These are phyloP conservation scores for Tupiocoris notatus DNA, from an alignment of 2,888 invertebrate genomes.

Conservation along the genomic window DNA sequence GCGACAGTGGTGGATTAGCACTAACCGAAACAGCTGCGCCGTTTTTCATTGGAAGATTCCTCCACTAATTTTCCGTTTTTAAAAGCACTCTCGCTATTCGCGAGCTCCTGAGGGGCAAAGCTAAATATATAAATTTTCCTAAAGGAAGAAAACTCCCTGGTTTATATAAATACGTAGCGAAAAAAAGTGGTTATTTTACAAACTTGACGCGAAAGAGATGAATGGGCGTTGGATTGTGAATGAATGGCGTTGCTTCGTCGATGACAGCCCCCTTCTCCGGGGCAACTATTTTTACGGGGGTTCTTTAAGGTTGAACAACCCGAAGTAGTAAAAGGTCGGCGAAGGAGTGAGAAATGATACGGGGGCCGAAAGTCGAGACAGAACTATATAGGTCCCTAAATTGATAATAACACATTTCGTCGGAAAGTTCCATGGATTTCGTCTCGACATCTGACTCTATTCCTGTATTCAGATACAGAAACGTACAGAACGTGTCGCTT, in stretches of 20 bases:
- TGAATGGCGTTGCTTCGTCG: slow-evolving; percentile 28
- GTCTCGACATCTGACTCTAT: slow-evolving; percentile 9
- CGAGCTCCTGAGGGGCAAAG: too few relatives aligned
- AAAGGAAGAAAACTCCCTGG: too few relatives aligned
- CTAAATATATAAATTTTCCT: too few relatives aligned
- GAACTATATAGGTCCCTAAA: slow-evolving; percentile 38
- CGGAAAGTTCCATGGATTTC: slow-evolving; percentile 32
- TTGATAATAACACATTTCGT: slow-evolving; percentile 34
- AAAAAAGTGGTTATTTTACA: slow-evolving; percentile 37
- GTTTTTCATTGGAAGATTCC: slow-evolving; percentile 31
- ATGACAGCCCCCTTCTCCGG: slow-evolving; percentile 36
- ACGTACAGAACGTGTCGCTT: too few relatives aligned
- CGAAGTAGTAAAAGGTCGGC: too few relatives aligned
- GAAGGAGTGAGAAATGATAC: too few relatives aligned
- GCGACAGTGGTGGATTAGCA: slow-evolving; percentile 30
- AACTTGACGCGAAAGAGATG: slow-evolving; percentile 35
- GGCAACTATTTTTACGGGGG: slow-evolving; percentile 37
- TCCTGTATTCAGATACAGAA: slow-evolving; percentile 26
- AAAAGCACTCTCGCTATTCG: too few relatives aligned
- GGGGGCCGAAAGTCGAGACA: slow-evolving; percentile 7
- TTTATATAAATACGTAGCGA: slow-evolving; percentile 27
- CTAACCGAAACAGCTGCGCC: slow-evolving; percentile 34
- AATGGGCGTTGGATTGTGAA: slow-evolving; percentile 37
- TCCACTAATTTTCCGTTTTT: slow-evolving; percentile 23
- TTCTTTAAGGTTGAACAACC: slow-evolving; percentile 27